phyloP scores from a whole-genome alignment of 2,113 vertebrate genomes.

The Hippocampus barbouri region DNA sequence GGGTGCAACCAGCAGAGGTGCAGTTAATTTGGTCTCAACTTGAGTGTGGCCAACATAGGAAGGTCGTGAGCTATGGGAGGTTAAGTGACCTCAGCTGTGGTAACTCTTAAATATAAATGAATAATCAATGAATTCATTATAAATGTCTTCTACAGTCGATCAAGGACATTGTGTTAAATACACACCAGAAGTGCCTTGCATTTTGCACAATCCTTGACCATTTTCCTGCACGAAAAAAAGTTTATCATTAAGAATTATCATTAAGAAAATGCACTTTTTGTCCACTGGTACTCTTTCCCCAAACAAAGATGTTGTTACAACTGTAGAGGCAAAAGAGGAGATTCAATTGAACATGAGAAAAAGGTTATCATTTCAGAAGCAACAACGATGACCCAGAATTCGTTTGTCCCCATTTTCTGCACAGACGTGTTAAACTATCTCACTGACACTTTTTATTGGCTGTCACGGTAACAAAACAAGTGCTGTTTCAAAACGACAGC shows the following conservation, averaged over 20 bases:
- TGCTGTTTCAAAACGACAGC: conserved; percentile 22
- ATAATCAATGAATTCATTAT: no score
- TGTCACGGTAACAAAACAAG: conserved; percentile 7
- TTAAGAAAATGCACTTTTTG: conserved; percentile 48
- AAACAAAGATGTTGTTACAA: conserved; percentile 51
- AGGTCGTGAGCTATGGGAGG: no score
- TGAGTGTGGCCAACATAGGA: no score
- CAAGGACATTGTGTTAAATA: no score
- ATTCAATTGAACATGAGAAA: background rate
- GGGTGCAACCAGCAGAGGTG: no score
- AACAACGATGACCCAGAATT: background rate
- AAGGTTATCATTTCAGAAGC: background rate
- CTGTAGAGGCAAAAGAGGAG: conserved; percentile 34
- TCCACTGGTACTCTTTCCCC: conserved; percentile 57
- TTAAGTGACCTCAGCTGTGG: no score
- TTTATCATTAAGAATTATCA: background rate
- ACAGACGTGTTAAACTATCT: background rate
- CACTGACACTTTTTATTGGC: background rate
- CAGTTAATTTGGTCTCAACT: no score
- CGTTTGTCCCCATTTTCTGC: background rate
- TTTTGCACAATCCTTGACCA: no score
- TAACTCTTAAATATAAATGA: no score
- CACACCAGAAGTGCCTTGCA: no score
- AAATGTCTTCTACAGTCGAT: no score
- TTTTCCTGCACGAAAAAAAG: background rate